Conservation (phyloP, 1,140 invertebrate genomes). For the Camponotus floridanus region DNA sequence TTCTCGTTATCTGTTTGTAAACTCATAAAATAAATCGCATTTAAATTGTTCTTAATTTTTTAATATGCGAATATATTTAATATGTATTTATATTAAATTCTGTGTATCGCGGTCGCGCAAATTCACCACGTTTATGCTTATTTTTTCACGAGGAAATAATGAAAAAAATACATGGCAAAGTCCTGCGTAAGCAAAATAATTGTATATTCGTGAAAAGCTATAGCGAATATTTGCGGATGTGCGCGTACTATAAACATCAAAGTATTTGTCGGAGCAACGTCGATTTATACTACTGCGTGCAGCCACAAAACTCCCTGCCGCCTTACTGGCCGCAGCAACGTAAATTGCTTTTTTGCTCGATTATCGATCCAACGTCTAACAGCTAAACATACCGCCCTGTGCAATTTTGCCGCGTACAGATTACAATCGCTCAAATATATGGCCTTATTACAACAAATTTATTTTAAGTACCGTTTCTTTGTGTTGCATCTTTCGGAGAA, state of each 20-base stretch:
- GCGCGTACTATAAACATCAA: constrained; percentile 26
- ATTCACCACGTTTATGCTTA: not conserved
- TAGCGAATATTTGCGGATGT: constrained; percentile 21
- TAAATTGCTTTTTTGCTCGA: constrained; percentile 32
- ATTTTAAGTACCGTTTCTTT: not conserved
- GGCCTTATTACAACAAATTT: not conserved
- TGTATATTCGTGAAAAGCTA: constrained; percentile 26
- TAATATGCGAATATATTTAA: not conserved
- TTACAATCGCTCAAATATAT: constrained; percentile 15
- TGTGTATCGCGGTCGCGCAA: not conserved
- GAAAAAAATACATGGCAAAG: not conserved
- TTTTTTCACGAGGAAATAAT: constrained; percentile 19
- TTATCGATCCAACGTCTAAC: constrained; percentile 32
- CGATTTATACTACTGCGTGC: constrained; percentile 27
- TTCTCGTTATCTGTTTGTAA: not conserved
- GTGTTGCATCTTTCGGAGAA: not conserved
- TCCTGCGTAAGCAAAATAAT: constrained; percentile 11
- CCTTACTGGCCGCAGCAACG: constrained; percentile 14
- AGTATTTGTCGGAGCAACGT: constrained; percentile 44
- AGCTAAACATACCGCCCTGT: not conserved
- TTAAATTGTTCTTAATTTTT: constrained; percentile 7
- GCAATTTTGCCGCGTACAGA: constrained; percentile 3
- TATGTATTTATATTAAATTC: not conserved
- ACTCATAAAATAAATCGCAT: constrained; percentile 20
- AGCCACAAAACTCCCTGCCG: constrained; percentile 21